phyloP scores from a whole-genome alignment of 2,888 invertebrate genomes.

The Pollenia griseotomentosa region DNA sequence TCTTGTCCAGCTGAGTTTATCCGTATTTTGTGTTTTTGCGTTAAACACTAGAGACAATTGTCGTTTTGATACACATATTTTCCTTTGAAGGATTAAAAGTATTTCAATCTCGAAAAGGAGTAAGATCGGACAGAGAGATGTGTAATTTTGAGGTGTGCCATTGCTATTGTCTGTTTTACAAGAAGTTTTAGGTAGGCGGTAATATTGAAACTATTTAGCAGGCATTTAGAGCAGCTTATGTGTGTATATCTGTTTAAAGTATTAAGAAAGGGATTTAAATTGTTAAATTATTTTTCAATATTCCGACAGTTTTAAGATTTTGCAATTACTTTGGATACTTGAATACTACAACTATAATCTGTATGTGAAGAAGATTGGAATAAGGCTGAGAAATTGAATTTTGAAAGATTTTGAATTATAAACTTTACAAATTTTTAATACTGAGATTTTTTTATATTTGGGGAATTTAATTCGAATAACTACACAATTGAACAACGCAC shows the following conservation, averaged over 20 bases:
- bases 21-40: slow-evolving; percentile 24
- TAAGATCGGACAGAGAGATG: neutral
- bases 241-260: slow-evolving; percentile 17
- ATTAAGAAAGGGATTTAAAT: slow-evolving; percentile 58
- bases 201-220: slow-evolving; percentile 74
- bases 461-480: too few species aligned
- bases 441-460: too few species aligned
- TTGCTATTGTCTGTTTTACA: slow-evolving; percentile 52
- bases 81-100: slow-evolving; percentile 65
- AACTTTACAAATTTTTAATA: too few species aligned
- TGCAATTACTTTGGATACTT: neutral
- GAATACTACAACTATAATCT: slow-evolving; percentile 15
- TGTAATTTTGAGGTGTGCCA: slow-evolving; percentile 41
- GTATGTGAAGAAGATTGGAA: too few species aligned
- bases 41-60: slow-evolving; percentile 64
- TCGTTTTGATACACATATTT: slow-evolving; percentile 47
- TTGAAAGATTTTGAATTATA: too few species aligned
- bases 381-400: too few species aligned
- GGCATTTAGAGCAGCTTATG: slow-evolving; percentile 68
- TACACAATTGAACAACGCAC: too few species aligned
- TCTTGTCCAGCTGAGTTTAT: slow-evolving; percentile 76
- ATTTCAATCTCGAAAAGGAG: slow-evolving; percentile 38
- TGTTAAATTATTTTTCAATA: slow-evolving; percentile 41
- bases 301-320: neutral
- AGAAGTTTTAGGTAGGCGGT: slow-evolving; percentile 75